phyloP scores from a whole-genome alignment of 2,888 invertebrate species.

The Noctua pronuba region DNA sequence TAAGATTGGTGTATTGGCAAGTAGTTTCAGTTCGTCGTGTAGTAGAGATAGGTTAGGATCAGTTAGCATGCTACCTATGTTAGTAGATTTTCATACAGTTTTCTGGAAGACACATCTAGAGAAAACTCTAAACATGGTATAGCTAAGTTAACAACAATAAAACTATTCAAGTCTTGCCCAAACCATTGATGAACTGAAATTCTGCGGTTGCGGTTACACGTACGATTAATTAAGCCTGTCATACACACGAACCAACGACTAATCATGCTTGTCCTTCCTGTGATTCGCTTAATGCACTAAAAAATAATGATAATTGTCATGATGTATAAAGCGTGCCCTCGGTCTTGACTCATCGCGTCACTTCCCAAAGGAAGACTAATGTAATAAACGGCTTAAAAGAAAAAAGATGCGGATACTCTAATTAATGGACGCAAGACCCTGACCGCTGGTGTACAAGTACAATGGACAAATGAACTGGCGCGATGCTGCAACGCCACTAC shows the following conservation, averaged over 20 bases:
- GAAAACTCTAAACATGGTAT: background rate
- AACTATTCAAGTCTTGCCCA: slow-evolving; percentile 9
- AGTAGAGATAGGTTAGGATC: background rate
- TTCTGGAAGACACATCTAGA: background rate
- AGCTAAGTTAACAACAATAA: background rate
- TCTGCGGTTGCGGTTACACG: background rate
- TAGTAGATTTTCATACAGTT: background rate
- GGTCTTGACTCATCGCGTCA: slow-evolving; percentile 79
- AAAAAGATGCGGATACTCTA: slow-evolving; percentile 88
- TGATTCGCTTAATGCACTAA: slow-evolving; percentile 51
- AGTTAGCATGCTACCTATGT: background rate
- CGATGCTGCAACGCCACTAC: slow-evolving; percentile 65
- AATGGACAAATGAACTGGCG: slow-evolving; percentile 77
- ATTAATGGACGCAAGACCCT: slow-evolving; percentile 86
- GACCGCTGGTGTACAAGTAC: slow-evolving; percentile 75
- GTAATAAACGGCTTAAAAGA: slow-evolving; percentile 85
- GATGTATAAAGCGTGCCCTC: slow-evolving; percentile 78
- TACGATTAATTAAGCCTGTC: slow-evolving; percentile 36
- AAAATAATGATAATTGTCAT: slow-evolving; percentile 51
- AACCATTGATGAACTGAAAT: slow-evolving; percentile 16
- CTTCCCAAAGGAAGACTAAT: slow-evolving; percentile 82
- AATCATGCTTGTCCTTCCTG: slow-evolving; percentile 41
- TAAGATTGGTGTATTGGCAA: background rate
- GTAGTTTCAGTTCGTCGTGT: background rate
- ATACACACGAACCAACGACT: slow-evolving; percentile 27